Conservation (phyloP, 2,113 vertebrate genomes). For the Bambusicola thoracicus region DNA sequence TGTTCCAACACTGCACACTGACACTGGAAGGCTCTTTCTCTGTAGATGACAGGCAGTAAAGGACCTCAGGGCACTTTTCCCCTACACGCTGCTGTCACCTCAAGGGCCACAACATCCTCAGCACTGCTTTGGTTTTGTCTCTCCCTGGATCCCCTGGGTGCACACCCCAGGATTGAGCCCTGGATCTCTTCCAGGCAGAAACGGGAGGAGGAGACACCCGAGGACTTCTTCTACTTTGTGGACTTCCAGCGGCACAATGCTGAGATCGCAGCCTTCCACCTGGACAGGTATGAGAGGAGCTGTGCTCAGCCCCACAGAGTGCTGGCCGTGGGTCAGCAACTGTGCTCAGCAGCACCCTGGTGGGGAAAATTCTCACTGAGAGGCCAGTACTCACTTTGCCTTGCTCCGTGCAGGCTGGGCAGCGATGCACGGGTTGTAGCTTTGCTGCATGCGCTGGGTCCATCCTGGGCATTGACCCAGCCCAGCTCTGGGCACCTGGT, state of each 20-base stretch:
- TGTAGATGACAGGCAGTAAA: fast-evolving
- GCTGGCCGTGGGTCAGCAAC: fast-evolving
- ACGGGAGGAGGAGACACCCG: slow-evolving; percentile 90
- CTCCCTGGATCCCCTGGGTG: neutral
- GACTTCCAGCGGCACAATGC: slow-evolving; percentile 97
- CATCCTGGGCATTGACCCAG: fast-evolving
- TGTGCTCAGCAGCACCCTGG: neutral
- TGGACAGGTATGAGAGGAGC: slow-evolving; percentile 86
- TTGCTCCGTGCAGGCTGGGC: fast-evolving
- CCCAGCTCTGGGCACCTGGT: neutral
- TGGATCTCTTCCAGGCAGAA: slow-evolving; percentile 84
- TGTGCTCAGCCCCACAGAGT: fast-evolving
- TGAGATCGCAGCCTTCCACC: slow-evolving; percentile 95
- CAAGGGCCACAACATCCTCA: neutral
- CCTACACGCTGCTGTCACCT: neutral
- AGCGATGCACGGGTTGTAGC: neutral
- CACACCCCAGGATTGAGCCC: neutral
- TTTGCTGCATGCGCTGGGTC: fast-evolving
- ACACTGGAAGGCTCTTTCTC: fast-evolving
- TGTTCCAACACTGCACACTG: neutral
- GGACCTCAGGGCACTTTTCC: neutral
- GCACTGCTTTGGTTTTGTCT: neutral
- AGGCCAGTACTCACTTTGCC: neutral
- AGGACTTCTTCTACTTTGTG: slow-evolving; percentile 93
- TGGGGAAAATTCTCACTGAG: fast-evolving